These are phyloP conservation scores for Nasonovia ribisnigri DNA, from an alignment of 2,888 invertebrate genomes.

Conservation along the genomic window DNA sequence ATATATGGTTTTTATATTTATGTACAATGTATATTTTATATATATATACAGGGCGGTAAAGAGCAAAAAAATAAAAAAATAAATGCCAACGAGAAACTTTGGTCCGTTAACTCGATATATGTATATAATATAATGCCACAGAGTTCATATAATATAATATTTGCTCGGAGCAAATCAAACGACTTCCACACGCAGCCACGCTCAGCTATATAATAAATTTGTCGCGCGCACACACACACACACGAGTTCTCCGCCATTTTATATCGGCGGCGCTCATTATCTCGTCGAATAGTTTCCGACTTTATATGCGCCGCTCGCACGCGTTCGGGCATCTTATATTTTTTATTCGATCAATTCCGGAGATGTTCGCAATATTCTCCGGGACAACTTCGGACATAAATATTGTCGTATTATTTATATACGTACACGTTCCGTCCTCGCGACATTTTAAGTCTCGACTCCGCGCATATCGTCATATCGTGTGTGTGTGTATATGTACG, in stretches of 20 bases:
- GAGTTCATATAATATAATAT: background rate
- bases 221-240: background rate
- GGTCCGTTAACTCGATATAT: background rate
- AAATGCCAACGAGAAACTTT: conserved; percentile 7
- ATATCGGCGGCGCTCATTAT: conserved; percentile 28
- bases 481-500: background rate
- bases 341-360: conserved; percentile 36
- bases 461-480: background rate
- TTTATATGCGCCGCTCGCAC: background rate
- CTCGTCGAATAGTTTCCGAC: conserved; percentile 30
- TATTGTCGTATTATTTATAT: background rate
- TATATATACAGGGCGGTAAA: background rate
- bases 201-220: background rate
- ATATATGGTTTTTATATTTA: conserved; percentile 18
- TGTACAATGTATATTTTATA: background rate
- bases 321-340: conserved; percentile 14
- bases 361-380: conserved; percentile 13
- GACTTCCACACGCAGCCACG: background rate
- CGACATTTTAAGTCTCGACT: background rate
- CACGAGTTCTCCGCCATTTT: conserved; percentile 36
- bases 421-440: background rate
- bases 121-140: background rate
- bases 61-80: conserved; percentile 27
- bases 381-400: conserved; percentile 23
- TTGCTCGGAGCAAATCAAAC: conserved; percentile 31